Percentiles rank a stretch among this genome's conserved stretches.
These are phyloP conservation scores for Drosophila kambysellisi DNA, from an alignment of 2,888 invertebrate genomes.

Conservation along the genomic window DNA sequence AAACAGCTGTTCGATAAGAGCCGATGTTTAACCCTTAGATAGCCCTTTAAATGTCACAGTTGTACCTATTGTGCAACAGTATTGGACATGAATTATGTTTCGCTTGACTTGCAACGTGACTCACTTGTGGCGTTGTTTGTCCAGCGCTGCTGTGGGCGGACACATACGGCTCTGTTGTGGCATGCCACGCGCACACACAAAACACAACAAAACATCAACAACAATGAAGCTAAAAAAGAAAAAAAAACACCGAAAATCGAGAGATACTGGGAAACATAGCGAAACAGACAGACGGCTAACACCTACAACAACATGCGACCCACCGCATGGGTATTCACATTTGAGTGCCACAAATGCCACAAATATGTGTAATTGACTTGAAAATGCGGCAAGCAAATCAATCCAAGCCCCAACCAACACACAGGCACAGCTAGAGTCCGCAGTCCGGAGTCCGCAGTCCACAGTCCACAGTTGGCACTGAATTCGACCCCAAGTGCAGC, in stretches of 20 bases:
- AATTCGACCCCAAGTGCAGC: conserved; percentile 74
- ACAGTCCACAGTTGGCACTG: conserved; percentile 34
- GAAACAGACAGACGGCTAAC: conserved; percentile 66
- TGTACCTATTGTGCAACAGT: conserved; percentile 46
- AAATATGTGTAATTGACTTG: conserved; percentile 82
- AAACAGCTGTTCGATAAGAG: conserved; percentile 67
- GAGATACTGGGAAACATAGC: conserved; percentile 50
- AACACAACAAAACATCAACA: conserved; percentile 30
- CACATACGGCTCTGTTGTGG: conserved; percentile 71
- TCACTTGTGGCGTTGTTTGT: conserved; percentile 68
- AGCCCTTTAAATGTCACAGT: conserved; percentile 39
- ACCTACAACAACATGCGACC: conserved; percentile 66
- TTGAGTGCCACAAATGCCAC: conserved; percentile 76
- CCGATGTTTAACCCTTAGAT: conserved; percentile 65
- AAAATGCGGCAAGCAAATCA: conserved; percentile 81
- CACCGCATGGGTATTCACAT: conserved; percentile 69
- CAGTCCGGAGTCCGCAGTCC: conserved; percentile 5
- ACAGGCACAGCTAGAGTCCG: conserved; percentile 27
- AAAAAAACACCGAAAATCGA: conserved; percentile 4
- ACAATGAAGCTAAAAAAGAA: conserved; percentile 18
- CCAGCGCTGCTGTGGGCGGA: conserved; percentile 67
- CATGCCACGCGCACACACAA: conserved; percentile 63
- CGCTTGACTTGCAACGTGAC: conserved; percentile 68
- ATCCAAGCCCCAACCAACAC: conserved; percentile 54
- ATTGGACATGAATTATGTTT: conserved; percentile 63